Evolutionary conservation across 2,888 invertebrate species (phyloP).

Genomic region (Clunio marinus): DNA sequence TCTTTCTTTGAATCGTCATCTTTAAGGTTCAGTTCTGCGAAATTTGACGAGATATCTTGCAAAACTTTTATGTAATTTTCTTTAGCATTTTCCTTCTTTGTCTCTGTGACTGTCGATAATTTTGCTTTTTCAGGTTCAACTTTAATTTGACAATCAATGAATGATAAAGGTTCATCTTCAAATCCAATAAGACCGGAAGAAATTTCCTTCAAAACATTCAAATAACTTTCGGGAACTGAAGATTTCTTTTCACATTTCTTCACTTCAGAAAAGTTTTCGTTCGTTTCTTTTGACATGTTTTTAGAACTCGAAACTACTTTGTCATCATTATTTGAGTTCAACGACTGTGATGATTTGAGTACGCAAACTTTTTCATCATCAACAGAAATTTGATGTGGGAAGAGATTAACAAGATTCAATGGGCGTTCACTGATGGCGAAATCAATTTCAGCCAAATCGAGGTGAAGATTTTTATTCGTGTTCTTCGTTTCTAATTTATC

Average conservation of each 20-base stretch:
- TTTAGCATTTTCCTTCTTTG: not conserved
- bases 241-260: not conserved
- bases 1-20: not conserved
- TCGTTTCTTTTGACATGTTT: not conserved
- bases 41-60: conserved; percentile 16
- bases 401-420: conserved; percentile 14
- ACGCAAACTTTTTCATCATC: not conserved
- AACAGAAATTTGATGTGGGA: not conserved
- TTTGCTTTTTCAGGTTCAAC: conserved; percentile 1
- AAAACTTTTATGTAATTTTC: conserved; percentile 21
- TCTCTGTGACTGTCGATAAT: not conserved
- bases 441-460: conserved; percentile 29
- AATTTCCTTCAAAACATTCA: conserved; percentile 36
- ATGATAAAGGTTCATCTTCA: conserved; percentile 15
- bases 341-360: conserved; percentile 11
- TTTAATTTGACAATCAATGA: not conserved
- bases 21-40: not conserved
- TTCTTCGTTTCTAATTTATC: not conserved
- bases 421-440: conserved; percentile 31
- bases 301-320: not conserved
- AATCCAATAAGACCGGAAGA: conserved; percentile 25
- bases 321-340: not conserved
- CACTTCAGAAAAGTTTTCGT: not conserved
- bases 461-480: conserved; percentile 2
- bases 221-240: not conserved